Evolutionary conservation across 1,140 invertebrate genomes (phyloP), one percentile per base, ranked within the genome.

Genomic region (Theocolax elegans): DNA sequence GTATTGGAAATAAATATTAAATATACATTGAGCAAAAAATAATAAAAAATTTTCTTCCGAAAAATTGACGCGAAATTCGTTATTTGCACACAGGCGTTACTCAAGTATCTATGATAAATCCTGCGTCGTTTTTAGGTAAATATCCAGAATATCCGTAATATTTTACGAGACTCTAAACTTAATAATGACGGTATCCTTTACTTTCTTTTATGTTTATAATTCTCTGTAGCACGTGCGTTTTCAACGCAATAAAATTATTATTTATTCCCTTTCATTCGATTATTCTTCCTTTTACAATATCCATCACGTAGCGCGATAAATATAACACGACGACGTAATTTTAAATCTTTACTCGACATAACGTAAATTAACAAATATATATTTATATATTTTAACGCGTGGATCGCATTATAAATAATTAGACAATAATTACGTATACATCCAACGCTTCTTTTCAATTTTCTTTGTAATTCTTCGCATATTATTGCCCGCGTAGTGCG

Each of bases 371-470:
- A 27, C 25, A 51, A 27, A 27, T 27, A 27, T 2, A 15, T 51
- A 27, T 31, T 17, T 31, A 1, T 2, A 21, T 54, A 31, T 3
- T 31, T 6, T 7, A 31, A 17, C 7, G 1, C 17, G n/a, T 54
- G n/a, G 21, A 54, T 17, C 29, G 10, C 17, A 19, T 8, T 12
- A 69, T 49, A 58, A 67, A 27, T n/a, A 69, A 53, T 49, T 67
- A 63, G 42, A 67, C 46, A 75, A 12, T 65, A 73, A 75, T 75
- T 38, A 72, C 71, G 71, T 74, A 64, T 76, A 73, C 67, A 64
- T 71, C 67, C 67, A 77, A 72, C 53, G 67, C 38, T 74, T 68
- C 31, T 51, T 72, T 21, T 17, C 12, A 51, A 25, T 67, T 63
- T 63, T 48, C 12, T 9, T 63, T 49, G 6, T 35, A 35, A 10